A percentile compares a stretch with the other conserved stretches of the same genome.
Evolutionary conservation across 2,113 vertebrate species (phyloP).

Genomic region (Gavialis gangeticus): DNA sequence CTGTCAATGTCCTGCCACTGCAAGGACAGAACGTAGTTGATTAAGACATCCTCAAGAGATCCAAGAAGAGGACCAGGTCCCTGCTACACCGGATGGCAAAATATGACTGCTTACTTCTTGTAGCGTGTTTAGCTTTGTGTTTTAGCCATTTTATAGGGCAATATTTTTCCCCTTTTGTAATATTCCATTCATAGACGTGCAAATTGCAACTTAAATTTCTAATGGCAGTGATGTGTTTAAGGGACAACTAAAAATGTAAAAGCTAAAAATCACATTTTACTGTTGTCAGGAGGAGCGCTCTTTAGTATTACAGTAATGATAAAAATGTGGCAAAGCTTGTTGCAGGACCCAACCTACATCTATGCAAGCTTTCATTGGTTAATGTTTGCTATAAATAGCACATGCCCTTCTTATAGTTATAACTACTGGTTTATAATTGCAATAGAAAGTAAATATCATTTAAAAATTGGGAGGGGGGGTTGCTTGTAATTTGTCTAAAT

Average conservation of each 20-base stretch:
- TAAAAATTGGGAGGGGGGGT: neutral
- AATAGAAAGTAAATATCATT: neutral
- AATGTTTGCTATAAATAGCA: neutral
- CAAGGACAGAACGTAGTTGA: too few relatives aligned
- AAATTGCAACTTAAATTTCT: neutral
- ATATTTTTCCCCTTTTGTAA: neutral
- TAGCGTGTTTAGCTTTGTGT: neutral
- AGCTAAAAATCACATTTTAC: accelerated
- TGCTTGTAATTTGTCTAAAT: neutral
- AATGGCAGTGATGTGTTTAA: neutral
- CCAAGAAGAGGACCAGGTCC: too few relatives aligned
- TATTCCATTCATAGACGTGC: neutral
- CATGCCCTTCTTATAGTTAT: neutral
- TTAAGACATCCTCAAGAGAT: too few relatives aligned
- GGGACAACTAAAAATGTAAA: neutral
- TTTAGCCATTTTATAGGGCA: neutral
- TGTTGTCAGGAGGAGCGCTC: accelerated
- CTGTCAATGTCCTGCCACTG: too few relatives aligned
- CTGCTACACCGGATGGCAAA: too few relatives aligned
- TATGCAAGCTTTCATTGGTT: neutral
- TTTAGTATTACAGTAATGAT: neutral
- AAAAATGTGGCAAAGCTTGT: neutral
- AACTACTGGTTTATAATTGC: neutral
- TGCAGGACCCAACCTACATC: neutral
- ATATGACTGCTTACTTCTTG: neutral